Percentiles rank a stretch among this genome's conserved stretches.
Evolutionary conservation across 2,888 invertebrate species (phyloP).

Genomic region (Hesperia comma): DNA sequence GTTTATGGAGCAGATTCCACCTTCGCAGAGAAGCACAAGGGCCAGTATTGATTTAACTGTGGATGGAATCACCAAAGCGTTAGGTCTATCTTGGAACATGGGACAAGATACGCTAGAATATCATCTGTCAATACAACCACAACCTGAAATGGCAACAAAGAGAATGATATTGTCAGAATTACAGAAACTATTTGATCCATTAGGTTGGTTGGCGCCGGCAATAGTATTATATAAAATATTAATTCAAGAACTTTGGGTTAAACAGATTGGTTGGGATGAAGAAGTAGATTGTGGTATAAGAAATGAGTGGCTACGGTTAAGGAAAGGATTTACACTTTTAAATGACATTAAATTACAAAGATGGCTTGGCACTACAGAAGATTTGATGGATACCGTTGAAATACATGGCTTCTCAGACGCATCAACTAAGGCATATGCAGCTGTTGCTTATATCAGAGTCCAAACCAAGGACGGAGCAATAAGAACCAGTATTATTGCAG

Average conservation of each 20-base stretch:
- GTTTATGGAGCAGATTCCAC: conserved; percentile 19
- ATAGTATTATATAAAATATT: conserved; percentile 36
- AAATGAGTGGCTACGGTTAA: conserved; percentile 16
- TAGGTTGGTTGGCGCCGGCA: conserved; percentile 38
- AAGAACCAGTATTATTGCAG: conserved; percentile 8
- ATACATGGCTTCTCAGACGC: conserved; percentile 34
- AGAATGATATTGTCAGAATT: conserved; percentile 30
- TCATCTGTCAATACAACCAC: conserved; percentile 1
- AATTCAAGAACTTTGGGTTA: conserved; percentile 42
- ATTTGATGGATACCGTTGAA: conserved; percentile 4
- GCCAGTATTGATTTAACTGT: conserved; percentile 7
- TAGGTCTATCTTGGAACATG: conserved; percentile 30
- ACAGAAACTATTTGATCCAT: conserved; percentile 36
- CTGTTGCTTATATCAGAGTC: conserved; percentile 29
- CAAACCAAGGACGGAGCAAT: background rate
- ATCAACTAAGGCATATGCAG: conserved; percentile 28
- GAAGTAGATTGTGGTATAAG: conserved; percentile 19
- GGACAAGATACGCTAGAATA: conserved; percentile 19
- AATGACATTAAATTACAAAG: conserved; percentile 13
- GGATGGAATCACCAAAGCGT: conserved; percentile 12
- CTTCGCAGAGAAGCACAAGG: background rate
- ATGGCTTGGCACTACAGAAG: conserved; percentile 15
- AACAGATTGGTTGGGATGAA: conserved; percentile 42
- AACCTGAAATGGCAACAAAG: conserved; percentile 15
- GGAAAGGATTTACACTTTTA: background rate